These are phyloP conservation scores for Prunella strophiata DNA, from an alignment of 2,797 vertebrate genomes.

Conservation along the genomic window DNA sequence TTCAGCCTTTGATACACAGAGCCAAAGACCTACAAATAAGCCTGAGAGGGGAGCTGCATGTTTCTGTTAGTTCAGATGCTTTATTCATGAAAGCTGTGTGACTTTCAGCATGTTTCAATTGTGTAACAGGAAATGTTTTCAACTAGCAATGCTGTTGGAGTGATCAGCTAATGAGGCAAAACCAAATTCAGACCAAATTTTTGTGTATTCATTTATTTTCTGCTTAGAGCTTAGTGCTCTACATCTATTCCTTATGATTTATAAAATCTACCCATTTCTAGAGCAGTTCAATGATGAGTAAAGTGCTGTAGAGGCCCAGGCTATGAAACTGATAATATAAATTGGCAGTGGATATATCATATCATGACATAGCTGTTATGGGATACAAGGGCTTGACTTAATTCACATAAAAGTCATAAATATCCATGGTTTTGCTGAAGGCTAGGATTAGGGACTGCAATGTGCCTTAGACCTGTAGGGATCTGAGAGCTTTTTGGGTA, in stretches of 20 bases:
- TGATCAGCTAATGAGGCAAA: not conserved
- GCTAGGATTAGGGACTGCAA: not conserved
- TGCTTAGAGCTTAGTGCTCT: not conserved
- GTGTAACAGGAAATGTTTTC: not conserved
- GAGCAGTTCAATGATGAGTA: not conserved
- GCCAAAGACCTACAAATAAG: not conserved
- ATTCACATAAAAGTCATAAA: not conserved
- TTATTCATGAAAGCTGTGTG: not conserved
- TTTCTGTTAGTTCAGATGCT: not conserved
- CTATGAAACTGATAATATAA: not conserved
- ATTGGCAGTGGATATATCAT: not conserved
- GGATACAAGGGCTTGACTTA: not conserved
- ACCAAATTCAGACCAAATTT: not conserved
- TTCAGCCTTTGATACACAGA: not conserved
- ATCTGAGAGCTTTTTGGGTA: not conserved
- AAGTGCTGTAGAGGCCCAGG: not conserved
- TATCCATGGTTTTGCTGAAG: not conserved
- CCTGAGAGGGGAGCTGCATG: not conserved
- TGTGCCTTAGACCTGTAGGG: not conserved
- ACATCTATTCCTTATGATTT: not conserved
- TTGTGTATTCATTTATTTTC: constrained; percentile 15
- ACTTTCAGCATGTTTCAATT: not conserved
- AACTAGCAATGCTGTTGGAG: not conserved
- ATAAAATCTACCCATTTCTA: not conserved
- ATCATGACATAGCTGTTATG: not conserved